Percentiles rank a stretch among this genome's conserved stretches.
Conservation (phyloP, 2,888 invertebrate genomes). For the Catocala nupta region DNA sequence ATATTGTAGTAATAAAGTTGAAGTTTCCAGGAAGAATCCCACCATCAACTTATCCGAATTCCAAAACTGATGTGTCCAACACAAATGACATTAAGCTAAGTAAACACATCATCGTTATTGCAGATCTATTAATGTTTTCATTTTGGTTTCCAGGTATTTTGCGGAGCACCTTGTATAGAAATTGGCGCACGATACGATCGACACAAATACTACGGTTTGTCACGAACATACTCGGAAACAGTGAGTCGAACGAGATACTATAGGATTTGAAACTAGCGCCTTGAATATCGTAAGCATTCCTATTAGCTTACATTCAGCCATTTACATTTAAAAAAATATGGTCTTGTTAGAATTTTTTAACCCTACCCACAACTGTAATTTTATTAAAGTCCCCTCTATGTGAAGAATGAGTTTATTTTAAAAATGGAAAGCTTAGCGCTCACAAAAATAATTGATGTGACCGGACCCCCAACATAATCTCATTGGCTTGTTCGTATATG, state of each 20-base stretch:
- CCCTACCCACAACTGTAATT: slow-evolving; percentile 62
- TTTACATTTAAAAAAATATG: slow-evolving; percentile 20
- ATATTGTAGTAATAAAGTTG: background rate
- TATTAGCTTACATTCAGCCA: no score
- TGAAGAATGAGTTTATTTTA: slow-evolving; percentile 75
- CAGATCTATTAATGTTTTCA: slow-evolving; percentile 42
- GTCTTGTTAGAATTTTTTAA: slow-evolving; percentile 35
- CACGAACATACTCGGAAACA: slow-evolving; percentile 68
- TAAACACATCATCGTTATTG: slow-evolving; percentile 6
- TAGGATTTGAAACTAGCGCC: background rate
- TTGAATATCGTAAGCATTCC: no score
- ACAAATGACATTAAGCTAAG: background rate
- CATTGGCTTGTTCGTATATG: slow-evolving; percentile 51
- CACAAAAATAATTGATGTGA: slow-evolving; percentile 82
- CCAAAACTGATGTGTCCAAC: no score
- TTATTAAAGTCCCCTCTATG: slow-evolving; percentile 71
- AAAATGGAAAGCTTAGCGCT: slow-evolving; percentile 80
- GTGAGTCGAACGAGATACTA: slow-evolving; percentile 59
- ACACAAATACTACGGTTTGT: slow-evolving; percentile 54
- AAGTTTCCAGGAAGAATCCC: background rate
- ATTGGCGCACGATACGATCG: slow-evolving; percentile 56
- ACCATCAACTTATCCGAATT: background rate
- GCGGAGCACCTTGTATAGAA: slow-evolving; percentile 59
- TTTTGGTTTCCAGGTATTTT: slow-evolving; percentile 74
- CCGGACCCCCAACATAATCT: slow-evolving; percentile 75